Evolutionary conservation across 2,888 invertebrate genomes (phyloP).

Genomic region (Dichetophora obliterata): DNA sequence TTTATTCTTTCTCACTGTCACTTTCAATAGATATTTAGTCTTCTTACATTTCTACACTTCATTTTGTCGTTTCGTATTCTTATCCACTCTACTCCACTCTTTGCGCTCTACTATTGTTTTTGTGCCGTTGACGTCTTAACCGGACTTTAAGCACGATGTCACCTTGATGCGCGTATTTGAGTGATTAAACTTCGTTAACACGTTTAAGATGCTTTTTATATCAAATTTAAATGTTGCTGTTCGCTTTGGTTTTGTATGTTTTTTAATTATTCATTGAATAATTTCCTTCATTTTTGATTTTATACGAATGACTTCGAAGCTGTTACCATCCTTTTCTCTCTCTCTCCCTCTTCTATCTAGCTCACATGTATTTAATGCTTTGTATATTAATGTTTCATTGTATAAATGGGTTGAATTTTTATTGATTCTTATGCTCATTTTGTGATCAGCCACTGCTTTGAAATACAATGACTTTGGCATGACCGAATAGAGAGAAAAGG

Average conservation of each 20-base stretch:
- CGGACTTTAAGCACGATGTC: conserved; percentile 49
- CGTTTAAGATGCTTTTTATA: conserved; percentile 67
- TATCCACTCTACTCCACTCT: conserved; percentile 1
- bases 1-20: background rate
- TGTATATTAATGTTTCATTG: too few species aligned
- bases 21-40: conserved; percentile 15
- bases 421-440: too few species aligned
- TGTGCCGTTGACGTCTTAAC: background rate
- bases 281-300: conserved; percentile 25
- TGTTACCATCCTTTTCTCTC: background rate
- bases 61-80: conserved; percentile 15
- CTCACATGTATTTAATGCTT: background rate
- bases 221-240: conserved; percentile 41
- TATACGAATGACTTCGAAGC: background rate
- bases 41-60: conserved; percentile 26
- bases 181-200: conserved; percentile 66
- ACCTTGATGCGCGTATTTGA: conserved; percentile 60
- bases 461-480: background rate
- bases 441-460: background rate
- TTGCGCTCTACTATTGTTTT: conserved; percentile 34
- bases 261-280: conserved; percentile 48
- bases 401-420: too few species aligned
- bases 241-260: conserved; percentile 37
- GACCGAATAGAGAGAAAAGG: too few species aligned
- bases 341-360: background rate